A percentile compares a stretch with the other conserved stretches of the same genome.
Evolutionary conservation across 2,888 invertebrate species (phyloP).

Genomic region (Osedax fenrisi): DNA sequence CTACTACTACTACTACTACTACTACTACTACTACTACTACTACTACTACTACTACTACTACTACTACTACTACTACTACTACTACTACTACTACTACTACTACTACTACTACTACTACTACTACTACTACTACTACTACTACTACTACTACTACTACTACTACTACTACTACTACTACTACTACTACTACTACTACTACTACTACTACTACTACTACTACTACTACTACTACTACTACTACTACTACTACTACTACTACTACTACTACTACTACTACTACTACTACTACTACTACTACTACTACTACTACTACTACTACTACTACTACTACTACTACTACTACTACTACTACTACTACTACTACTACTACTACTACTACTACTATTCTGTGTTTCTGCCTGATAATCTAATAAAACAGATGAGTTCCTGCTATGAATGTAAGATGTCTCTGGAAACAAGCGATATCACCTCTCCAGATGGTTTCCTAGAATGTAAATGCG

Average conservation of each 20-base stretch:
- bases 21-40: background rate
- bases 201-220: conserved; percentile 13
- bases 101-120: background rate
- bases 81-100: conserved; percentile 8
- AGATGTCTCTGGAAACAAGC: no score
- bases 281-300: conserved; percentile 13
- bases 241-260: background rate
- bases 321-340: conserved; percentile 18
- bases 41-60: background rate
- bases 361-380: conserved; percentile 19
- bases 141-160: conserved; percentile 9
- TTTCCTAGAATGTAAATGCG: no score
- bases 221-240: conserved; percentile 5
- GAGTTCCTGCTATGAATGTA: no score
- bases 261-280: conserved; percentile 5
- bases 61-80: background rate
- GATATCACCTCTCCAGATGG: no score
- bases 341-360: conserved; percentile 19
- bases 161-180: conserved; percentile 14
- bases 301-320: conserved; percentile 5
- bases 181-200: conserved; percentile 5
- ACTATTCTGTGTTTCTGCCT: no score
- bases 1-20: background rate
- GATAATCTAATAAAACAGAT: no score
- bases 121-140: conserved; percentile 9